These are phyloP conservation scores for Phalacrocorax brasilianus DNA, from an alignment of 2,113 vertebrate genomes.

Conservation along the genomic window DNA sequence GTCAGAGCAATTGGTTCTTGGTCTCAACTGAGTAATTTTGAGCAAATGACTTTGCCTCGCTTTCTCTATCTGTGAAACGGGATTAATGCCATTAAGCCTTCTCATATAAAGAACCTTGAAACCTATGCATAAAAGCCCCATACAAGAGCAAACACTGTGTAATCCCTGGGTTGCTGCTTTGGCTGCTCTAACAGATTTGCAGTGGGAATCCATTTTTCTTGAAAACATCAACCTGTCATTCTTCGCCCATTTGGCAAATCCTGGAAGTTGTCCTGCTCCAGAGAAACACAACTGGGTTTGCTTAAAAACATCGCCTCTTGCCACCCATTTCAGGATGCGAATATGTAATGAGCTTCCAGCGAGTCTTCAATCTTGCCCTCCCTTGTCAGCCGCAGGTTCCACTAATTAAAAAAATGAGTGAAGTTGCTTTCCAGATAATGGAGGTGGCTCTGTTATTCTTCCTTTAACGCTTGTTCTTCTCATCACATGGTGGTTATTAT, in stretches of 20 bases:
- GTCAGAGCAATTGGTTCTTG: background rate
- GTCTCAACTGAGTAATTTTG: background rate
- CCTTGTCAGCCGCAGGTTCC: background rate
- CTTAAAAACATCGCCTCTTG: background rate
- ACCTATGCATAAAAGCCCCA: background rate
- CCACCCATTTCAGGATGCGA: background rate
- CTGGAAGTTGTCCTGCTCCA: conserved; percentile 5
- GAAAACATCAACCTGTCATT: background rate
- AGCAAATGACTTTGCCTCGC: background rate
- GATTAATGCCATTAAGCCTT: background rate
- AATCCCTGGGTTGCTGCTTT: background rate
- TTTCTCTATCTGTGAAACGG: background rate
- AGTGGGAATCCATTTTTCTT: background rate
- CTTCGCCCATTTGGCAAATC: background rate
- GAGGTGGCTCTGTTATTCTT: background rate
- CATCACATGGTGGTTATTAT: conserved; percentile 6
- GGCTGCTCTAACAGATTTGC: background rate
- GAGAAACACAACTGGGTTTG: background rate
- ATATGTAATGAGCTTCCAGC: background rate
- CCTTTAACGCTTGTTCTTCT: conserved; percentile 10
- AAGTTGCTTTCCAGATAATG: conserved; percentile 6
- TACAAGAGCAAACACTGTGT: background rate
- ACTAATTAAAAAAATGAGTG: background rate
- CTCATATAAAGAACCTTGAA: background rate
- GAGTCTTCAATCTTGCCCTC: background rate